Base-by-base conservation (phyloP, 2,797 vertebrate genomes). In the Psittacula derbiana region DNA sequence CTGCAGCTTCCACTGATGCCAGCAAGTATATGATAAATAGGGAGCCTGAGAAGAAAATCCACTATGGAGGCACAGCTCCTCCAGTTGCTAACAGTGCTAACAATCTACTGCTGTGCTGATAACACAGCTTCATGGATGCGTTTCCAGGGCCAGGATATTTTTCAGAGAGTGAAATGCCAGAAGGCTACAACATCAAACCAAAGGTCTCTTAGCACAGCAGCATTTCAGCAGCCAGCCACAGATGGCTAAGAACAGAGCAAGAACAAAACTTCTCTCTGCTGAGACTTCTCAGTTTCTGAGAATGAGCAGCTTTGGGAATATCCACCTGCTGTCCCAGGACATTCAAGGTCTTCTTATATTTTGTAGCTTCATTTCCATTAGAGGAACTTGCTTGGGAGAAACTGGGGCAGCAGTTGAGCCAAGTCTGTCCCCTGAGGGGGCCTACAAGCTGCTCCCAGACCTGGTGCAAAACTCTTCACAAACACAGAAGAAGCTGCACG, bases 351-450 rank as follows among this genome's bases (percentile, higher is more conserved):
- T 70, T 58, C 23, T 53, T 67, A 0, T 47, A 55, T 67, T 64
- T 67, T n/a, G 12, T 50, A 55, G 16, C 21, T 75, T 88, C 6
- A 31, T 67, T 86, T 82, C 36, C 19, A 75, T 24, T 19, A 41
- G 40, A 78, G 40, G 11, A 23, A 55, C 23, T 67, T 64, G 36
- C 52, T 36, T 2, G 4, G 36, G n/a, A 91, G 47, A 27, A 78
- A 49, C 0, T 0, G 16, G n/a, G 61, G 16, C 43, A 67, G 57
- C 53, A 46, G 49, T 20, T 0, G 3, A 57, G n/a, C 18, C 4
- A 15, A 55, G 36, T 61, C 46, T 8, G 15, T 44, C 15, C 24
- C 18, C 5, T 52, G 30, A 65, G 30, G 1, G 49, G 25, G 30
- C 43, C 47, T 38, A 36, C 36, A 31, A 41, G n/a, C 47, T 49